Evolutionary conservation across 2,888 invertebrate species (phyloP), one percentile per base, ranked within the genome.

Genomic region (Scaeva pyrastri): DNA sequence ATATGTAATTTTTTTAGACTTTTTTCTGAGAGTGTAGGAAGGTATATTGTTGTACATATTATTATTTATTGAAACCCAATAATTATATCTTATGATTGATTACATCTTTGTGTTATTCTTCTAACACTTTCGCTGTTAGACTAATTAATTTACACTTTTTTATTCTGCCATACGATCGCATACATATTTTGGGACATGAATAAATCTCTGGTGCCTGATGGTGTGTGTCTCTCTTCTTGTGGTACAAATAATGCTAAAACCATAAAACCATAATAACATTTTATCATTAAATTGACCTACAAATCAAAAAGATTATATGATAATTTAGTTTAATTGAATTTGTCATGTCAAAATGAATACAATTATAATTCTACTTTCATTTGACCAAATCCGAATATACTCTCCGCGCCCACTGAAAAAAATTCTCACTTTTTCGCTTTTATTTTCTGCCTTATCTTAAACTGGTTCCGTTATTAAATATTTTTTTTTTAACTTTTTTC

Each of bases 281-380:
- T 19, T 19, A 23, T 64, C 64, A 43, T 48, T 19, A 36, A 66
- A 48, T 36, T 48, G 2, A 48, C 26, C 66, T 11, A 48, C 31
- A 66, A 48, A 64, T 48, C 64, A 48, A 48, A 5, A 31, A 31
- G n/a, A n/a, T 64, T 26, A n/a, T 16, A 2, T 19, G 14, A 39
- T 43, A 23, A 31, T 31, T 31, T 2, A 7, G 45, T 45, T 64
- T 45, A 12, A 2, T 48, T 19, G n/a, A 21, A 1, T 64, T n/a
- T 0, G 10, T 23, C 23, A n/a, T 64, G 48, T 31, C 48, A 48
- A 48, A 64, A 36, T 36, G 10, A 14, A 48, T 36, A 19, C 48
- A 64, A 64, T 66, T 36, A 56, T 36, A 19, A 48, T 48, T 31
- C 19, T 23, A 21, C 66, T 66, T 66, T 66, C 66, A 48, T 66